phyloP scores from a whole-genome alignment of 2,797 vertebrate genomes.

The Bovichtus variegatus region DNA sequence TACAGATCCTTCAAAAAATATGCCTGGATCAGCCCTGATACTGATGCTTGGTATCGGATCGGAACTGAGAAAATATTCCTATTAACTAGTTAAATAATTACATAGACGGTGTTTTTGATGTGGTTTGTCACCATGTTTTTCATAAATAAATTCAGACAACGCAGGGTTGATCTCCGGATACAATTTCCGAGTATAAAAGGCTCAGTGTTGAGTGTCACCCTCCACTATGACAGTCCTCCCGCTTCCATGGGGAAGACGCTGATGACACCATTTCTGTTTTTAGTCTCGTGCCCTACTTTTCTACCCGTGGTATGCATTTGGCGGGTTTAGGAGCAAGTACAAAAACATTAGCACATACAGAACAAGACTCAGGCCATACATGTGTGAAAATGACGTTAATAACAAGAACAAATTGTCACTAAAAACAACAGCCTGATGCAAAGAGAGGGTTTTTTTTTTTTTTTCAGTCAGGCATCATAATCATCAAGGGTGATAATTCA shows the following conservation, averaged over 20 bases:
- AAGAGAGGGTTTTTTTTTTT: too few relatives aligned
- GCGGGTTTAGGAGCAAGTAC: not conserved
- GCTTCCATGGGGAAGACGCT: slow-evolving; percentile 15
- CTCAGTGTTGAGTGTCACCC: too few relatives aligned
- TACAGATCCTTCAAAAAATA: not conserved
- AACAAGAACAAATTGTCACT: too few relatives aligned
- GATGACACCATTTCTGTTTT: slow-evolving; percentile 53
- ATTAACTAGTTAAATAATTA: not conserved
- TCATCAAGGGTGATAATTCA: too few relatives aligned
- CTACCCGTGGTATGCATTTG: slow-evolving; percentile 6
- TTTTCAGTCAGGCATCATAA: too few relatives aligned
- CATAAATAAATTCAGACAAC: too few relatives aligned
- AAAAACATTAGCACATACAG: not conserved
- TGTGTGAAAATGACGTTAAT: too few relatives aligned
- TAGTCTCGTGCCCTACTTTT: slow-evolving; percentile 46
- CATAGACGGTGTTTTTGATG: too few relatives aligned
- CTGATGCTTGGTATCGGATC: not conserved
- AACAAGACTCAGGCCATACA: too few relatives aligned
- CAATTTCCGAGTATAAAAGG: too few relatives aligned
- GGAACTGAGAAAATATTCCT: not conserved
- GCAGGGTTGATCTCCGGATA: too few relatives aligned
- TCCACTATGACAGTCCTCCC: slow-evolving; percentile 9
- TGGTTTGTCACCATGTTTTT: not conserved
- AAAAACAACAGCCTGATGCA: slow-evolving; percentile 3
- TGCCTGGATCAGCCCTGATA: not conserved